phyloP scores from a whole-genome alignment of 2,113 vertebrate genomes.

The Oophaga pumilio region DNA sequence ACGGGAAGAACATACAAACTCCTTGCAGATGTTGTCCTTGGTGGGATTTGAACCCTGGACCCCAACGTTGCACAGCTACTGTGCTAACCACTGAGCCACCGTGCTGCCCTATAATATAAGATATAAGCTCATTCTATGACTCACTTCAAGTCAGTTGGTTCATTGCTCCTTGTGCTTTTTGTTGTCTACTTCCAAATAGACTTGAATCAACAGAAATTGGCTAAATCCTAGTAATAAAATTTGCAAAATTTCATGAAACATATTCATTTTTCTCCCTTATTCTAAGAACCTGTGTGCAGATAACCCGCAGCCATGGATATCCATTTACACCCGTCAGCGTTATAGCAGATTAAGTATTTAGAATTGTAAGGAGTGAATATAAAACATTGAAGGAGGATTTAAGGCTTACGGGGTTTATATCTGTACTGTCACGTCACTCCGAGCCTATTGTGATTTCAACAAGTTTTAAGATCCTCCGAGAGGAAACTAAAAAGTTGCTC shows the following conservation, averaged over 20 bases:
- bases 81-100: too few relatives aligned
- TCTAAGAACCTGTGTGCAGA: not conserved
- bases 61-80: too few relatives aligned
- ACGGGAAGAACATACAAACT: too few relatives aligned
- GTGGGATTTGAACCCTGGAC: too few relatives aligned
- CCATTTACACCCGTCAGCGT: constrained; percentile 17
- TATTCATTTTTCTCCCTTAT: not conserved
- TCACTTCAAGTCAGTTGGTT: not conserved
- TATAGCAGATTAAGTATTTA: constrained; percentile 39
- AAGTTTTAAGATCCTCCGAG: not conserved
- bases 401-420: constrained; percentile 20
- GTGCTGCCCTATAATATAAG: too few relatives aligned
- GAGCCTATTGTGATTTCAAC: not conserved
- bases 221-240: not conserved
- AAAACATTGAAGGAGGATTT: constrained; percentile 19
- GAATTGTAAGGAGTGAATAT: not conserved
- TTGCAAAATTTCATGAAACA: not conserved
- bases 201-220: not conserved
- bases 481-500: not conserved
- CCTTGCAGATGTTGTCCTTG: too few relatives aligned
- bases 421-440: not conserved
- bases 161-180: not conserved
- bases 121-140: not conserved
- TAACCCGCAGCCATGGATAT: not conserved
- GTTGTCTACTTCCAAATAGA: not conserved